A percentile compares a stretch with the other conserved stretches of the same genome.
phyloP scores from a whole-genome alignment of 2,797 vertebrate species.

The Melanotaenia parkinsoni region DNA sequence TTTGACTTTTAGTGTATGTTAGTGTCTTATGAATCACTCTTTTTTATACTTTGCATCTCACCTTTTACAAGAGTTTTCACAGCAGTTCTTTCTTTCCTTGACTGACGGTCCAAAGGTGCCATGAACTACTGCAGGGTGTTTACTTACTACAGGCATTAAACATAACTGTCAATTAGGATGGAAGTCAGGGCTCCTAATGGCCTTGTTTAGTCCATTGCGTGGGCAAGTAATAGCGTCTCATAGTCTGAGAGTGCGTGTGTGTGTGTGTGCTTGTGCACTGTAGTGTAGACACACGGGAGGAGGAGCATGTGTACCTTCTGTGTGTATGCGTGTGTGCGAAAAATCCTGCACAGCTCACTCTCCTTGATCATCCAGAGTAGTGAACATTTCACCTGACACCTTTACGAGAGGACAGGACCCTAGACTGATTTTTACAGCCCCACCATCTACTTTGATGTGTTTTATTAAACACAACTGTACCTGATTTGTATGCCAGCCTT shows the following conservation, averaged over 20 bases:
- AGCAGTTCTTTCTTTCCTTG: constrained; percentile 29
- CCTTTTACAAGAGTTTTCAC: constrained; percentile 35
- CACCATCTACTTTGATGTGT: constrained; percentile 85
- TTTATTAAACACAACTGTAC: constrained; percentile 88
- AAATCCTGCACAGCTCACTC: constrained; percentile 53
- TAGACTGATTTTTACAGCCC: constrained; percentile 72
- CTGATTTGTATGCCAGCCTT: constrained; percentile 83
- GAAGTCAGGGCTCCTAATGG: constrained; percentile 75
- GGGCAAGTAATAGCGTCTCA: constrained; percentile 73
- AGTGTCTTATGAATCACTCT: background rate
- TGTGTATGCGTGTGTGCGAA: constrained; percentile 30
- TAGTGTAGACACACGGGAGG: constrained; percentile 1
- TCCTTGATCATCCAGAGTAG: constrained; percentile 84
- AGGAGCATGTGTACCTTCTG: constrained; percentile 1
- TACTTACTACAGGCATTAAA: constrained; percentile 75
- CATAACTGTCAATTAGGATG: constrained; percentile 79
- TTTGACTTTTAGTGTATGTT: background rate
- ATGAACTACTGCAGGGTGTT: constrained; percentile 65
- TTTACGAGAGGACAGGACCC: constrained; percentile 86
- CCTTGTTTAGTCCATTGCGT: constrained; percentile 67
- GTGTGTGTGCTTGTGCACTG: constrained; percentile 14
- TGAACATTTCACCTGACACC: constrained; percentile 85
- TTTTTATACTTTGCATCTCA: constrained; percentile 22
- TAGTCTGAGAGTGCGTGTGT: constrained; percentile 55
- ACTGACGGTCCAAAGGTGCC: constrained; percentile 63